Conservation (phyloP, 1,140 invertebrate genomes). For the Eumeta japonica region DNA sequence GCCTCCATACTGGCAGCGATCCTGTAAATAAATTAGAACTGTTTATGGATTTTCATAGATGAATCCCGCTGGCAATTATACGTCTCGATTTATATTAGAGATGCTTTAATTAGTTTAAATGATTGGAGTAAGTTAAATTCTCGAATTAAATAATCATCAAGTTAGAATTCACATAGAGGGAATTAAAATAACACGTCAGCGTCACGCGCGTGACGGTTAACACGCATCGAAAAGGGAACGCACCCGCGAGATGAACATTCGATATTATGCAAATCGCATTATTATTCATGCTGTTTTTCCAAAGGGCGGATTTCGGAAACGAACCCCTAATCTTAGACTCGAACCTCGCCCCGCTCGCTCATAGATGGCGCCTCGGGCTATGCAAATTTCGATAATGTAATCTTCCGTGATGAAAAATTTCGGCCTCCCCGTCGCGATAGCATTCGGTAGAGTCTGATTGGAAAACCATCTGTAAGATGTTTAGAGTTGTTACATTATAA, state of each 20-base stretch:
- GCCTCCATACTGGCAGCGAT: no score
- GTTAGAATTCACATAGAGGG: no score
- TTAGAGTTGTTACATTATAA: conserved; percentile 51
- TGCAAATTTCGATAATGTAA: conserved; percentile 50
- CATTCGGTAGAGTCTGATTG: conserved; percentile 35
- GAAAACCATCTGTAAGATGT: conserved; percentile 50
- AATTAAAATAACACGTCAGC: no score
- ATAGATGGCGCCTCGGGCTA: conserved; percentile 48
- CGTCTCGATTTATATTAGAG: no score
- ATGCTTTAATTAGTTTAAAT: no score
- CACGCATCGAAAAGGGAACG: conserved; percentile 45
- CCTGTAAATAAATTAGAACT: no score
- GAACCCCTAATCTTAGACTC: conserved; percentile 39
- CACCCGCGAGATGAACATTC: conserved; percentile 30
- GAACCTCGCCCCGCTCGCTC: conserved; percentile 22
- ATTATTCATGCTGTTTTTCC: conserved; percentile 54
- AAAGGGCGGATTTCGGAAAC: conserved; percentile 30
- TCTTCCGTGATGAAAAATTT: conserved; percentile 50
- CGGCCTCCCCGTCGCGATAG: no score
- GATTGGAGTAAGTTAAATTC: no score
- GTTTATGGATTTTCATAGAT: no score
- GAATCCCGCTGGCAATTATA: no score
- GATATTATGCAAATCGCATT: conserved; percentile 51
- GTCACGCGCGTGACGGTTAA: no score
- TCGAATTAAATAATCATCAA: no score